Conservation (phyloP, 1,140 invertebrate genomes). For the Episyrphus balteatus region DNA sequence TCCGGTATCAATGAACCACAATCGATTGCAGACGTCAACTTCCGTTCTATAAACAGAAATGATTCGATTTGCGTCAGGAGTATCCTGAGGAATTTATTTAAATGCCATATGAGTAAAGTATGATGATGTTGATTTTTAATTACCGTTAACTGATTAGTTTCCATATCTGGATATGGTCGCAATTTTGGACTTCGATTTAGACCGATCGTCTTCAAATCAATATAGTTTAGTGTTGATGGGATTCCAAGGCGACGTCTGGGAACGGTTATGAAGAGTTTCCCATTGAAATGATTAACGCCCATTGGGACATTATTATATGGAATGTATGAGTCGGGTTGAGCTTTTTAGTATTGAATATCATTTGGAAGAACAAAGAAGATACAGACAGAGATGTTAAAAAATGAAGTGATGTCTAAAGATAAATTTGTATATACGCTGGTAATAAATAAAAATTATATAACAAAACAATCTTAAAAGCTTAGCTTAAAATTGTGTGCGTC, state of each 20-base stretch:
- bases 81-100: no score
- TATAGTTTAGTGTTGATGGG: constrained; percentile 56
- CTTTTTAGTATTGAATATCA: no score
- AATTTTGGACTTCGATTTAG: constrained; percentile 41
- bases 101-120: no score
- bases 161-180: constrained; percentile 50
- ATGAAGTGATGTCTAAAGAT: no score
- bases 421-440: no score
- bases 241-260: constrained; percentile 54
- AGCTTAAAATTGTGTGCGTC: no score
- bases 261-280: constrained; percentile 60
- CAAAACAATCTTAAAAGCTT: no score
- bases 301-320: constrained; percentile 60
- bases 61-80: constrained; percentile 21
- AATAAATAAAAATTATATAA: no score
- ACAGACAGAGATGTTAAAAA: no score
- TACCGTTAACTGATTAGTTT: constrained; percentile 44
- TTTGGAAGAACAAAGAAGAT: no score
- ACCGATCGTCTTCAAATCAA: constrained; percentile 39
- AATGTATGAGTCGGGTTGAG: constrained; percentile 22
- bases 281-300: constrained; percentile 50
- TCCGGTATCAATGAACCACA: constrained; percentile 66
- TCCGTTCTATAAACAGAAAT: constrained; percentile 56
- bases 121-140: constrained; percentile 5
- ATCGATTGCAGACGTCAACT: constrained; percentile 52